Conservation (phyloP, 2,113 vertebrate genomes). For the Pterocles gutturalis region DNA sequence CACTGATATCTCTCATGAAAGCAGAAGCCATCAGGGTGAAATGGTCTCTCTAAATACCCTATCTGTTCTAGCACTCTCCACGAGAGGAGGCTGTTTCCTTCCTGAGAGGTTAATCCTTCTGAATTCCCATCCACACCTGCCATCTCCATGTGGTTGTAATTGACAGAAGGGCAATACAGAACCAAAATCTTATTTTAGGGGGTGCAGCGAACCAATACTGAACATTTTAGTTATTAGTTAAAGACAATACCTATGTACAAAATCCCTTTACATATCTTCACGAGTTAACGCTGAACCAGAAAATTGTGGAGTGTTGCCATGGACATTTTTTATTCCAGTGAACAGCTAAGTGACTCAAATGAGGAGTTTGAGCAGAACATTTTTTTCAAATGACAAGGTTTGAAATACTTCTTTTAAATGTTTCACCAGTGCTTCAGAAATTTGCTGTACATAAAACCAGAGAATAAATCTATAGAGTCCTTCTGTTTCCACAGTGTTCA, state of each 20-base stretch:
- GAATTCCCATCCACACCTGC: not conserved
- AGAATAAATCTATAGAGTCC: not conserved
- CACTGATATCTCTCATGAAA: not conserved
- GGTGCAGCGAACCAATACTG: not conserved
- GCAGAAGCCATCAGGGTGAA: not conserved
- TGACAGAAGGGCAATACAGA: not conserved
- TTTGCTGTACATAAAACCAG: not conserved
- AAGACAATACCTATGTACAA: not conserved
- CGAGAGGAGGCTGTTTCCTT: not conserved
- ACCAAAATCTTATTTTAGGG: not conserved
- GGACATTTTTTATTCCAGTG: not conserved
- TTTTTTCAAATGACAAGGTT: not conserved
- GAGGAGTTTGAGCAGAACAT: not conserved
- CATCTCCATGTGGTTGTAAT: not conserved
- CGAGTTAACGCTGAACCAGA: not conserved
- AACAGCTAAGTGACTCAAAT: not conserved
- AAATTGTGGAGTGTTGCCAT: not conserved
- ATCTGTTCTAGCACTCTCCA: not conserved
- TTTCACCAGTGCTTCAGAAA: not conserved
- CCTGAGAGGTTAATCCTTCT: not conserved
- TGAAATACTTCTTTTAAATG: not conserved
- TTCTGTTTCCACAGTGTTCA: not conserved
- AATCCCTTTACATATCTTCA: not conserved
- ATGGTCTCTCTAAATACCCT: not conserved
- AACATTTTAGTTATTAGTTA: not conserved